Conservation (phyloP, 2,797 vertebrate species). For the Ctenopoma multispine region DNA sequence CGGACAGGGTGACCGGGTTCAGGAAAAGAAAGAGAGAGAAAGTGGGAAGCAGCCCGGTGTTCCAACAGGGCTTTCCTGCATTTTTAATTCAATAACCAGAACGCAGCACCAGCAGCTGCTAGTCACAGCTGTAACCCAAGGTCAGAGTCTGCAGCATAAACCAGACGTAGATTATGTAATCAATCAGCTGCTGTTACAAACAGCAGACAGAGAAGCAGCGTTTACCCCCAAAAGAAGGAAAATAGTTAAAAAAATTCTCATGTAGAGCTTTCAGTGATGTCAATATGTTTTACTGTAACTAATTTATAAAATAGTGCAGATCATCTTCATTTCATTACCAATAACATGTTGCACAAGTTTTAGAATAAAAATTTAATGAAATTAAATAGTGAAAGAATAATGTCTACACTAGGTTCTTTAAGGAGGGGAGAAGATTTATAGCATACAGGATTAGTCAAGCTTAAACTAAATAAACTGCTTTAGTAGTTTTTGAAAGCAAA, state of each 20-base stretch:
- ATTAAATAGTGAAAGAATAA: no score
- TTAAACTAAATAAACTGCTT: no score
- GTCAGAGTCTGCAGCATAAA: constrained; percentile 39
- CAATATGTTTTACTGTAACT: no score
- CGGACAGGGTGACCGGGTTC: constrained; percentile 42
- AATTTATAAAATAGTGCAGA: no score
- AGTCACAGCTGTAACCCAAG: constrained; percentile 50
- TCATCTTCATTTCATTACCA: not conserved
- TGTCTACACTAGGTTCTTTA: no score
- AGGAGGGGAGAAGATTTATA: no score
- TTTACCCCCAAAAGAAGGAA: constrained; percentile 1
- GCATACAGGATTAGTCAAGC: no score
- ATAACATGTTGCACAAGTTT: no score
- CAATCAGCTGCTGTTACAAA: constrained; percentile 45
- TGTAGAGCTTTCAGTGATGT: not conserved
- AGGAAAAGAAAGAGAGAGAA: constrained; percentile 24
- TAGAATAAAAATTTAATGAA: no score
- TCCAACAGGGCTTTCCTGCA: constrained; percentile 34
- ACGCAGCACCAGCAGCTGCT: constrained; percentile 42
- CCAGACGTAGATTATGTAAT: constrained; percentile 52
- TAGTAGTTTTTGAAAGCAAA: no score
- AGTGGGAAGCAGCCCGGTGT: not conserved
- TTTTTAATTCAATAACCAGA: constrained; percentile 51
- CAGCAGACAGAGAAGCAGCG: not conserved
- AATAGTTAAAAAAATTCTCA: not conserved